Evolutionary conservation across 2,113 vertebrate species (phyloP).

Genomic region (Odobenus rosmarus): DNA sequence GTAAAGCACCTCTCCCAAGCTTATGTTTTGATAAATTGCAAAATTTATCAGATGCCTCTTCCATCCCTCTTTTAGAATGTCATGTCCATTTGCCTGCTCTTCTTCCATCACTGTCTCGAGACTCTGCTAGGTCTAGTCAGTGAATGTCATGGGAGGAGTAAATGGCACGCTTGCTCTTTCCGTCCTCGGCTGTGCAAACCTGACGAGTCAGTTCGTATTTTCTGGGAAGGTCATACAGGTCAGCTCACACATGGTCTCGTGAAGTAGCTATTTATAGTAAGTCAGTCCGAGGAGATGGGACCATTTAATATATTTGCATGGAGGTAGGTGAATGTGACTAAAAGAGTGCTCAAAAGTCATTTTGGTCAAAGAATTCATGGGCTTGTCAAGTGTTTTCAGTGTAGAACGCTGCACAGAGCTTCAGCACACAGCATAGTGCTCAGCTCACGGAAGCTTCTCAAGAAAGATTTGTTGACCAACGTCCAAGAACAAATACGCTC

Average conservation of each 20-base stretch:
- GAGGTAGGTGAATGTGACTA: not conserved
- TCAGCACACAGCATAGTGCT: not conserved
- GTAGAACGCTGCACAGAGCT: not conserved
- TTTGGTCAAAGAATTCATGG: not conserved
- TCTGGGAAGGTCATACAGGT: not conserved
- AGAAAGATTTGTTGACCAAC: not conserved
- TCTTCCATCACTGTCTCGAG: not conserved
- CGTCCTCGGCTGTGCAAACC: not conserved
- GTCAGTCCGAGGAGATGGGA: not conserved
- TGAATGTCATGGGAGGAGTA: not conserved
- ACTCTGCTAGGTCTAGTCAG: not conserved
- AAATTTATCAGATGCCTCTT: not conserved
- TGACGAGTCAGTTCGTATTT: not conserved
- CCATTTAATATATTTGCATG: not conserved
- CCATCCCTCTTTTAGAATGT: not conserved
- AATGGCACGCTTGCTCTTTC: not conserved
- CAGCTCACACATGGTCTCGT: not conserved
- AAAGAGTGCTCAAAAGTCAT: not conserved
- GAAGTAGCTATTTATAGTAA: not conserved
- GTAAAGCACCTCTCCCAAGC: not conserved
- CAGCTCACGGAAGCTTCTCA: not conserved
- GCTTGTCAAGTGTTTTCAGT: not conserved
- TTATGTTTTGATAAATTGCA: not conserved
- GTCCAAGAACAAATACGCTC: not conserved
- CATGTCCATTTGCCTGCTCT: not conserved